These are phyloP conservation scores for Rhipidura dahli DNA, from an alignment of 2,113 vertebrate species.

Conservation along the genomic window DNA sequence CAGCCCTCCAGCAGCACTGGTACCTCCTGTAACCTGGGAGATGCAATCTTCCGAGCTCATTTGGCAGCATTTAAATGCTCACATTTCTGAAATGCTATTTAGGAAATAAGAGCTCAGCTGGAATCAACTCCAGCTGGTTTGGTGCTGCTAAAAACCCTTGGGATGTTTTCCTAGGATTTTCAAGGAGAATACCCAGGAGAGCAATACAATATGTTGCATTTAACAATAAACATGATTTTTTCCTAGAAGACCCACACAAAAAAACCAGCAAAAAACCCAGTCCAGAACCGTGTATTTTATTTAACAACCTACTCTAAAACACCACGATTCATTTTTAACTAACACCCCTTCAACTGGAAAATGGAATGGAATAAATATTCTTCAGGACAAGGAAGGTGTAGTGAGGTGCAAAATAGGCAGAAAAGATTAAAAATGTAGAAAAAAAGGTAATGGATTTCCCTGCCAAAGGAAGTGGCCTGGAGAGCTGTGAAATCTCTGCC, in stretches of 20 bases:
- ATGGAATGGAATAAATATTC: neutral
- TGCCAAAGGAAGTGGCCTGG: neutral
- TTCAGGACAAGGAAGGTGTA: neutral
- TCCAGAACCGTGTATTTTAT: neutral
- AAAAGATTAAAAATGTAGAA: neutral
- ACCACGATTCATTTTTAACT: neutral
- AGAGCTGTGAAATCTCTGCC: neutral
- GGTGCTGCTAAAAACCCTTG: neutral
- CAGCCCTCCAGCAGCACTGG: neutral
- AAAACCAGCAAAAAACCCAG: neutral
- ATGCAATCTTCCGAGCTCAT: slow-evolving; percentile 4
- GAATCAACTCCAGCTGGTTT: neutral
- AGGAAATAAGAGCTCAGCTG: neutral
- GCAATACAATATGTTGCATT: neutral
- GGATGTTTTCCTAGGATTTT: neutral
- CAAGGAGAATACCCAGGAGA: neutral
- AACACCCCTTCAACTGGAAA: neutral
- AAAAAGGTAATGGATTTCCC: neutral
- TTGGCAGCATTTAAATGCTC: neutral
- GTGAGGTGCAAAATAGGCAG: neutral
- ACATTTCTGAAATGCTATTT: neutral
- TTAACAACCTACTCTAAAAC: neutral
- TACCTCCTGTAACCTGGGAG: neutral
- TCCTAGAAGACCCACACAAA: fast-evolving
- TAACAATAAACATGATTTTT: neutral